Evolutionary conservation across 2,113 vertebrate genomes (phyloP).

Genomic region (Aix galericulata): DNA sequence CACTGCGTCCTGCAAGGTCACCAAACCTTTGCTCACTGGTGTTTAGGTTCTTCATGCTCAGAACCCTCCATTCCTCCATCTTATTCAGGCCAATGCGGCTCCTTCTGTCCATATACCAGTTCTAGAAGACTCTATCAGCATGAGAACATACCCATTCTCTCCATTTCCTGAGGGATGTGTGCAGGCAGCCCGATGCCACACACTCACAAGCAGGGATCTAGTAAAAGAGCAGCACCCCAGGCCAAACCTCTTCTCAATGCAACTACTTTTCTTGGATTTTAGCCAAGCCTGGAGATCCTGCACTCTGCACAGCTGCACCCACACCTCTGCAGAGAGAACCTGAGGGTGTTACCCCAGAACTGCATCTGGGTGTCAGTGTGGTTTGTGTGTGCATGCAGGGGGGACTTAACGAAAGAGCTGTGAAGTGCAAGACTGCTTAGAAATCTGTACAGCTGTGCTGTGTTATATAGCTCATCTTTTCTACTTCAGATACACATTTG

Average conservation of each 20-base stretch:
- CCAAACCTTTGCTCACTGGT: background rate
- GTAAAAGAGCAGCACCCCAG: background rate
- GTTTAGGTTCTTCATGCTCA: background rate
- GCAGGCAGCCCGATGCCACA: accelerated
- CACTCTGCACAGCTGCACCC: background rate
- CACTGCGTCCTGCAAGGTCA: accelerated
- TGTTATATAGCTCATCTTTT: background rate
- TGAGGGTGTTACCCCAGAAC: no score
- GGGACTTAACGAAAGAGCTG: background rate
- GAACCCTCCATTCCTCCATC: background rate
- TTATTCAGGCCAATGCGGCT: background rate
- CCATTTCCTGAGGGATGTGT: background rate
- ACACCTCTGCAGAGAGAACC: background rate
- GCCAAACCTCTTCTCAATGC: background rate
- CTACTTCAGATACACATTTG: accelerated
- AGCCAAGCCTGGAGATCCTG: background rate
- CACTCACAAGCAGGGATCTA: background rate
- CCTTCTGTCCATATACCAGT: background rate
- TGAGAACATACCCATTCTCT: background rate
- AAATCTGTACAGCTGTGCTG: background rate
- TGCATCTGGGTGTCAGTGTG: accelerated
- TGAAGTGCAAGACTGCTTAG: background rate
- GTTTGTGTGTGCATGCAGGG: background rate
- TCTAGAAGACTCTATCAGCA: background rate
- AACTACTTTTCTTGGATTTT: background rate